Base-by-base conservation (phyloP, 2,797 vertebrate genomes). In the Squalus acanthias region DNA sequence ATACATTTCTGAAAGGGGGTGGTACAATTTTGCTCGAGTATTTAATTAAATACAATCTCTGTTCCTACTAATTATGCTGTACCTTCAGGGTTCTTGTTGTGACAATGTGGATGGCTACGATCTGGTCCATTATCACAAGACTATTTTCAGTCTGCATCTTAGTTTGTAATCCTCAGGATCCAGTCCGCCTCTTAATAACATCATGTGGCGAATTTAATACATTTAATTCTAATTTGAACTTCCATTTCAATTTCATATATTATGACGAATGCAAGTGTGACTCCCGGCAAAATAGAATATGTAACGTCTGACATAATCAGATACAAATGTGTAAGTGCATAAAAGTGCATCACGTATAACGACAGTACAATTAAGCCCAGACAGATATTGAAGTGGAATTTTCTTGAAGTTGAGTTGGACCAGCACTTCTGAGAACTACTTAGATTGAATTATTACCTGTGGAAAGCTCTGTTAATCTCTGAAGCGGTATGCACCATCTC, bases 21-120 rank as follows among this genome's bases (percentile, higher is more conserved):
- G n/a, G 1, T n/a, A 3, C 13, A 26, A 74, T 46, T 20, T 46
- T 82, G 39, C 39, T 82, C 17, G 17, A 39, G 4, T 46, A 22
- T 74, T 72, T 74, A 82, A 82, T 20, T 46, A 46, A 46, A 82
- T 82, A 82, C 6, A 5, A 46, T 50, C 39, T 85, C 17, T 85
- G 22, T 85, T 39, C 17, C 7, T 2, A 50, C 20, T 7, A 67
- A 8, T 67, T 2, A 67, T 10, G 0, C 79, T 96, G 79, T 97
- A 99, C 99, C 98, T 99, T 98, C 63, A 98, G 96, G 79, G 98
- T 97, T 97, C 97, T 97, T 76, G 97, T 97, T 96, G 98, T 98
- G 96, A 98, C 97, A 3, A 97, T 98, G 96, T 99, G 98, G 97
- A 98, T 97, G 96, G 98, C 98, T 97, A 98, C 97, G 7, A 98